phyloP scores from a whole-genome alignment of 1,140 invertebrate species.

The Penaeus chinensis region DNA sequence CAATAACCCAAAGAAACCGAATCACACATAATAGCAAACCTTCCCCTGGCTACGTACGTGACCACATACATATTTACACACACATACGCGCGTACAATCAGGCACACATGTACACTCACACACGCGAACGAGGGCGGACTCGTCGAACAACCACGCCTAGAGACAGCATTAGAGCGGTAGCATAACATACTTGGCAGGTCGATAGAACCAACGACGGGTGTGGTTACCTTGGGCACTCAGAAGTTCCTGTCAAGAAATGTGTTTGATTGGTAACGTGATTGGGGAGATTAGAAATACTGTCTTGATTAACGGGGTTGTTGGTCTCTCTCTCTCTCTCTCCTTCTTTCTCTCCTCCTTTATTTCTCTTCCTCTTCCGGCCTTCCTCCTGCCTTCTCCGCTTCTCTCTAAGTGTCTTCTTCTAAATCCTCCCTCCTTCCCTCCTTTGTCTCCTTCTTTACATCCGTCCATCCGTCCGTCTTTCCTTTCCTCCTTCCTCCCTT shows the following conservation, averaged over 20 bases:
- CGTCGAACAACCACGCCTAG: background rate
- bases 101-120: slow-evolving; percentile 30
- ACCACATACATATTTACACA: slow-evolving; percentile 14
- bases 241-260: no score
- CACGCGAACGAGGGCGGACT: slow-evolving; percentile 2
- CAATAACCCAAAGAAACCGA: background rate
- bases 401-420: no score
- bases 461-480: background rate
- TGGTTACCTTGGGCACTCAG: no score
- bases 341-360: slow-evolving; percentile 5
- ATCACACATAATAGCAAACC: background rate
- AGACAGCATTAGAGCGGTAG: no score
- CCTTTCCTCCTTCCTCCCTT: background rate
- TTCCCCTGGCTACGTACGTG: background rate
- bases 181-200: background rate
- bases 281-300: no score
- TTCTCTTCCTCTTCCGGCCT: no score
- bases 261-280: no score
- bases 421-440: background rate
- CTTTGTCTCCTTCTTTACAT: slow-evolving; percentile 1
- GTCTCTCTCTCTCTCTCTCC: background rate
- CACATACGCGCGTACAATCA: slow-evolving; percentile 25
- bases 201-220: background rate
- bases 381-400: no score
- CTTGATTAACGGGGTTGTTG: no score